A percentile compares a stretch with the other conserved stretches of the same genome.
Evolutionary conservation across 2,113 vertebrate genomes (phyloP).

Genomic region (Lynx canadensis): DNA sequence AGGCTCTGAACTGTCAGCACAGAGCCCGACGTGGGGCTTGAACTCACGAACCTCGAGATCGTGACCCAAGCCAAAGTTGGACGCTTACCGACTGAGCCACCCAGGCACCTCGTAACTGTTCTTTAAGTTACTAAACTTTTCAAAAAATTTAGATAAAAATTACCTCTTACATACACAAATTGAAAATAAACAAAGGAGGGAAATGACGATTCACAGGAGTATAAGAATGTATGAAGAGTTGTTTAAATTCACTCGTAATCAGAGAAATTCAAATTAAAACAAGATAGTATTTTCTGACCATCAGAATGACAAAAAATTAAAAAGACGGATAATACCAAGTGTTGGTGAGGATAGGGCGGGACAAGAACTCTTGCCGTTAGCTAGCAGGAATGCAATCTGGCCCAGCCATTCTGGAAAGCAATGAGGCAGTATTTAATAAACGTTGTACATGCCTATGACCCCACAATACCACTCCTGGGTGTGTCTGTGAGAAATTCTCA

Average conservation of each 20-base stretch:
- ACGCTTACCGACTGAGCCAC: too few species aligned
- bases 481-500: background rate
- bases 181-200: background rate
- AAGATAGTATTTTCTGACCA: background rate
- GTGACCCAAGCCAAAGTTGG: too few species aligned
- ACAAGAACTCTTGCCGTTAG: background rate
- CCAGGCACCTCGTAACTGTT: background rate
- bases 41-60: too few species aligned
- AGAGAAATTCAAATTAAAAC: constrained; percentile 11
- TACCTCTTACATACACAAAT: background rate
- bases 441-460: background rate
- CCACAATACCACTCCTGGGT: background rate
- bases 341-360: background rate
- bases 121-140: background rate
- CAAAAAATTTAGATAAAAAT: background rate
- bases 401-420: background rate
- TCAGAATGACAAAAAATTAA: background rate
- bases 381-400: background rate
- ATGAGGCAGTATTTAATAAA: background rate
- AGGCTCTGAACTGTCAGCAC: too few species aligned
- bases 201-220: background rate
- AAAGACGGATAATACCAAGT: background rate
- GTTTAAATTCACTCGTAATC: background rate
- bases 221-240: background rate
- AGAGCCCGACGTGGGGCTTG: too few species aligned